These are phyloP conservation scores for Microplitis deprimator DNA, from an alignment of 2,888 invertebrate species.

Conservation along the genomic window DNA sequence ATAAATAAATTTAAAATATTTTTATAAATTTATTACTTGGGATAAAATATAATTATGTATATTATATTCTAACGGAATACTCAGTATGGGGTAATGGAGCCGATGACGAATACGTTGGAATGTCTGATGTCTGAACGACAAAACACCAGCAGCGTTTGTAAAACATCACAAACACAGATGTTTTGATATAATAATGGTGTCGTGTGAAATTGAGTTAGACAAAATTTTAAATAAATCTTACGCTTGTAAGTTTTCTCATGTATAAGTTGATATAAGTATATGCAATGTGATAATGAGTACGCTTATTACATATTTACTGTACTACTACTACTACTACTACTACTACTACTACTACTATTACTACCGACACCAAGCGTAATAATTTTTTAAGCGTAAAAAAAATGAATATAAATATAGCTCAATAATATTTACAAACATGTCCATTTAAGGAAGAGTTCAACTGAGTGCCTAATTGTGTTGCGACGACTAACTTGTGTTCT, in stretches of 20 bases:
- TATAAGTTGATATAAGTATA: not conserved
- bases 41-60: not conserved
- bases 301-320: too few relatives aligned
- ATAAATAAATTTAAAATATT: not conserved
- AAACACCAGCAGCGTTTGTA: conserved; percentile 6
- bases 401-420: conserved; percentile 51
- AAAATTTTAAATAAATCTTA: not conserved
- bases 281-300: too few relatives aligned
- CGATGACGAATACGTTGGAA: not conserved
- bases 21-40: conserved; percentile 5
- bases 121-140: not conserved
- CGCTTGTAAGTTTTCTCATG: not conserved
- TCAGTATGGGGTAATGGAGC: not conserved
- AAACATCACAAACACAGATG: not conserved
- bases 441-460: conserved; percentile 62
- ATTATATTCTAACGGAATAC: not conserved
- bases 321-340: too few relatives aligned
- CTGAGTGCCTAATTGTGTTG: conserved; percentile 56
- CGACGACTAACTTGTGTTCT: conserved; percentile 33
- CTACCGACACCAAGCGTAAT: not conserved
- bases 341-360: too few relatives aligned
- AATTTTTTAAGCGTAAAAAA: conserved; percentile 45
- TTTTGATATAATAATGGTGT: conserved; percentile 24
- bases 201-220: conserved; percentile 40
- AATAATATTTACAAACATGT: conserved; percentile 67